Evolutionary conservation across 1,140 invertebrate species (phyloP), one percentile per base, ranked within the genome.

Genomic region (Lerema accius): DNA sequence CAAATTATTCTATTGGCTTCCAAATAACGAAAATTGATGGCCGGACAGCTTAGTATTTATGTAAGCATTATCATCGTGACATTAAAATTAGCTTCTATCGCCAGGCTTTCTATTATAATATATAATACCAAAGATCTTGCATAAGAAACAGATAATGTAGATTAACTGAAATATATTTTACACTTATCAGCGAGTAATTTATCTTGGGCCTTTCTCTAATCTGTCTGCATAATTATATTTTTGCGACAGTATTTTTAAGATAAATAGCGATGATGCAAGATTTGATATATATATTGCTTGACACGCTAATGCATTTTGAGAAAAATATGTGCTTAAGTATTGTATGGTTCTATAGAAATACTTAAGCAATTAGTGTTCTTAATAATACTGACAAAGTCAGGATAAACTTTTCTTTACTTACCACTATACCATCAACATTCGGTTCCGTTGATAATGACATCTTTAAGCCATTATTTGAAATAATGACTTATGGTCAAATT

Each of bases 11-110:
- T 80, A 76, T 83, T 80, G 75, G 23, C 71, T 64, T 53, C 82
- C 71, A 72, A 76, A 80, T 77, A 74, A 76, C 76, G 62, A 71
- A 81, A 82, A 83, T 83, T 76, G 69, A 79, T 78, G 80, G 69
- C 63, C 58, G 55, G 68, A 76, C 72, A 71, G 67, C 58, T 72
- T 61, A 51, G 72, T 76, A 78, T 82, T 83, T 83, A 82, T 80
- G 78, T 82, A 84, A 80, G 79, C 71, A 66, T 79, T 77, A 80
- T 81, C 60, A 62, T 71, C 70, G 60, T 71, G 65, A 67, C 62
- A 66, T 39, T 40, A 53, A 63, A 45, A 63, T 63, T 53, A 35
- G 48, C 46, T 50, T 43, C 13, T 17, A 53, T 39, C 11, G 15
- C 9, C 13, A n/a, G 13, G 48, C 49, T 53, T 63, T 63, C 49